Evolutionary conservation across 2,888 invertebrate species (phyloP), one percentile per base, ranked within the genome.

Genomic region (Agrotis ipsilon): DNA sequence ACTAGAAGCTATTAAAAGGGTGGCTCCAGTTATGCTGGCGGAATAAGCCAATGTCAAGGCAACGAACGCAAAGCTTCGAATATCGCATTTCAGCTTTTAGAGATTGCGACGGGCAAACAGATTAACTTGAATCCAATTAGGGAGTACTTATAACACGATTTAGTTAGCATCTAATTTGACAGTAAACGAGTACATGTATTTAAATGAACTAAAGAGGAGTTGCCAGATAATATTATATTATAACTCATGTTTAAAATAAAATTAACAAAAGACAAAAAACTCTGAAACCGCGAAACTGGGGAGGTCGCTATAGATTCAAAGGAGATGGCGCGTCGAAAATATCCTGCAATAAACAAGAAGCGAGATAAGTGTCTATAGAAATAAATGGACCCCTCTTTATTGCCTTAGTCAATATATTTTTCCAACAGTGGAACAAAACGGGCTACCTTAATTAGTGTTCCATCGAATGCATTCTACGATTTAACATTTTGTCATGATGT

Each of bases 31-130:
- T 71, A 71, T n/a, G 59, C 49, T 69, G 70, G 78, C 59, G 45
- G 48, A 18, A 19, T 54, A 57, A 72, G 62, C 68, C 86, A 87
- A 87, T 88, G 88, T 87, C 86, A 87, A 87, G 87, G 84, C 79
- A 67, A 80, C 63, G 68, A 16, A 70, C 68, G 57, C 80, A 75
- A 77, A 80, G 70, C 69, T 74, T 72, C 61, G 63, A 70, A 63
- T 80, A 86, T 86, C 70, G 71, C 65, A 79, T 84, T 78, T 80
- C 82, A 60, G 64, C 55, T 66, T 83, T 68, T 46, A 60, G 63
- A 60, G 61, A 49, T 48, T 27, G 21, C 59, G 63, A 51, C 48
- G 2, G 49, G 63, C 78, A 73, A 78, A 69, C 32, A 21, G 71
- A 81, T 75, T 81, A 71, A 51, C 63, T 75, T 43, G 21, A 58